Base-by-base conservation (phyloP, 2,113 vertebrate genomes). In the Poeciliopsis prolifica region DNA sequence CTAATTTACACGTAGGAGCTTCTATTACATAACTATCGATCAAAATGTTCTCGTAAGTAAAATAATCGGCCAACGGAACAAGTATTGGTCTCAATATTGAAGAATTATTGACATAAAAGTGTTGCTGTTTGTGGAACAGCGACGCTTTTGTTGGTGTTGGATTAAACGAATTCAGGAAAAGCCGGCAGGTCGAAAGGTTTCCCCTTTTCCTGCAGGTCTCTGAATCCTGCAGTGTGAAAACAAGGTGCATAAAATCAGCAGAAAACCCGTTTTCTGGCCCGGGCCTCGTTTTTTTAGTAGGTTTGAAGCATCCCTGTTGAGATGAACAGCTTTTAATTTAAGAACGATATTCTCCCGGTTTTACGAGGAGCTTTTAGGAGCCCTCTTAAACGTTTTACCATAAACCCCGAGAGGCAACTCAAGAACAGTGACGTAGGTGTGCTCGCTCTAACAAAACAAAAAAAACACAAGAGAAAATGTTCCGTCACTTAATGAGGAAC, bases 401-500 rank as follows among this genome's bases (percentile, higher is more conserved):
- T 58, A 58, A 58, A 58, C 51, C 51, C 51, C 24, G 9, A 58
- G 51, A 58, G 51, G 51, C 51, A 58, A 58, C 51, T 22, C 51
- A 11, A 24, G 51, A n/a, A 58, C 51, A n/a, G 51, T 58, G 51
- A 58, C 51, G 51, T 58, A 58, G 51, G 22, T 58, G 51, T 58
- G 51, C 17, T 58, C 10, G 51, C 22, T 58, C 51, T 2, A 58
- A 51, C 14, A 51, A 19, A 3, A 51, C 7, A 11, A 37, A 37
- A 37, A 11, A 10, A 35, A 35, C 9, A 3, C 35, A 37, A 37
- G 35, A 37, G 11, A n/a, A 58, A 58, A 58, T 24, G 24, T 62
- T 62, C 61, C 28, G 28, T 78, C 54, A 37, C 28, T 64, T 79
- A 82, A 82, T 63, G 80, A 74, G 31, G 63, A 29, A 19, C 5